These are phyloP conservation scores for Zygothrica quintamaculata DNA, from an alignment of 2,888 invertebrate genomes.

Conservation along the genomic window DNA sequence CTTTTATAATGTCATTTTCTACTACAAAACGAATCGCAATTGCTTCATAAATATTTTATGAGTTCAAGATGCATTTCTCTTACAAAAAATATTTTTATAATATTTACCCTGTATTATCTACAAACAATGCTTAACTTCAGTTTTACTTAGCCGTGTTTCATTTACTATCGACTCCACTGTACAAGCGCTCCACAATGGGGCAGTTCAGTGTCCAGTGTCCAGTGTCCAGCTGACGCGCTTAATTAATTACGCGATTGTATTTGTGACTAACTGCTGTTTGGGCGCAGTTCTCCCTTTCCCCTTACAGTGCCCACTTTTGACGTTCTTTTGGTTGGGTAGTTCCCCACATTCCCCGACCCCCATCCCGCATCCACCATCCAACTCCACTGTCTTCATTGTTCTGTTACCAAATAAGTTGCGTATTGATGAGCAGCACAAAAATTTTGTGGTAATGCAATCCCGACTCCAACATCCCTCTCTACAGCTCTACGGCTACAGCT, in stretches of 20 bases:
- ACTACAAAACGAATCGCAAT: no score
- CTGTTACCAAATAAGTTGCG: slow-evolving; percentile 21
- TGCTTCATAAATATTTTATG: no score
- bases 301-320: slow-evolving; percentile 26
- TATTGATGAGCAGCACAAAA: slow-evolving; percentile 54
- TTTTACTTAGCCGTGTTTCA: not conserved
- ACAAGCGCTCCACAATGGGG: slow-evolving; percentile 27
- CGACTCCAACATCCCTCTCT: slow-evolving; percentile 17
- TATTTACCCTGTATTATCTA: no score
- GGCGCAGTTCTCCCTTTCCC: slow-evolving; percentile 5
- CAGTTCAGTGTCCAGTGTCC: slow-evolving; percentile 28
- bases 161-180: slow-evolving; percentile 47
- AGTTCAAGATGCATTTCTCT: no score
- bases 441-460: slow-evolving; percentile 71
- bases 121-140: no score
- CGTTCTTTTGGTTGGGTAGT: slow-evolving; percentile 38
- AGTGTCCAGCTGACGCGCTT: slow-evolving; percentile 81
- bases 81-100: no score
- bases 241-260: slow-evolving; percentile 82
- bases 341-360: slow-evolving; percentile 41
- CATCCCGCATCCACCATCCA: not conserved
- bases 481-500: not conserved
- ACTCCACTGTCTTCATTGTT: not conserved
- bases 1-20: no score
- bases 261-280: slow-evolving; percentile 70